phyloP scores from a whole-genome alignment of 2,797 vertebrate species.

The Helicolenus hilgendorfi region DNA sequence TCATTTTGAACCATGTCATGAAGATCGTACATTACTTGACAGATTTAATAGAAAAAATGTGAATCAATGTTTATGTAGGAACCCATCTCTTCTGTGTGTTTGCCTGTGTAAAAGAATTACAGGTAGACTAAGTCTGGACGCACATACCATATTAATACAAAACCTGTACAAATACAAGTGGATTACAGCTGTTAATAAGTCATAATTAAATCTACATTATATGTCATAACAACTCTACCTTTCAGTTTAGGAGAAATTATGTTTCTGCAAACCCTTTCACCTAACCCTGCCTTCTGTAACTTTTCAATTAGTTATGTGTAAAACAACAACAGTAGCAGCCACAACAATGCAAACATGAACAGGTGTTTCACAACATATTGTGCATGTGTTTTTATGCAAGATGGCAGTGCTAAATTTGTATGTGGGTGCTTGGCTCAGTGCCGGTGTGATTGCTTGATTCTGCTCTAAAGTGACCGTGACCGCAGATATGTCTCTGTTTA shows the following conservation, averaged over 20 bases:
- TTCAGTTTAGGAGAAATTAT: conserved; percentile 26
- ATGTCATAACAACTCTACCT: conserved; percentile 34
- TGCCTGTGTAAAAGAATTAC: conserved; percentile 14
- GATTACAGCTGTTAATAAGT: conserved; percentile 38
- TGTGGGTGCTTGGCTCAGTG: conserved; percentile 38
- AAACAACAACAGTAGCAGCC: conserved; percentile 63
- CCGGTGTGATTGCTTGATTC: conserved; percentile 50
- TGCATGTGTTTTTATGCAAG: conserved; percentile 40
- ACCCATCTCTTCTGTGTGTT: background rate
- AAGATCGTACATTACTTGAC: background rate
- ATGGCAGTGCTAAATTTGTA: conserved; percentile 26
- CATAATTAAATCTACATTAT: conserved; percentile 44
- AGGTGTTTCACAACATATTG: conserved; percentile 60
- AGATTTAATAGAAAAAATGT: background rate
- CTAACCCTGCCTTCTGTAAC: conserved; percentile 33
- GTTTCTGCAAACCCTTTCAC: conserved; percentile 66
- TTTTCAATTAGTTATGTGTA: conserved; percentile 62
- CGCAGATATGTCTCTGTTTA: conserved; percentile 67
- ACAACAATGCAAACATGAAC: conserved; percentile 58
- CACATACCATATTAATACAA: conserved; percentile 44
- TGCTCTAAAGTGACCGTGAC: conserved; percentile 64
- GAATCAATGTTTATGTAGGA: background rate
- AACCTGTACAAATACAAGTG: conserved; percentile 54
- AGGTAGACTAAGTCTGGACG: conserved; percentile 11
- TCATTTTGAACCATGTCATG: background rate